Conservation (phyloP, 2,797 vertebrate species). For the Silurus aristotelis region DNA sequence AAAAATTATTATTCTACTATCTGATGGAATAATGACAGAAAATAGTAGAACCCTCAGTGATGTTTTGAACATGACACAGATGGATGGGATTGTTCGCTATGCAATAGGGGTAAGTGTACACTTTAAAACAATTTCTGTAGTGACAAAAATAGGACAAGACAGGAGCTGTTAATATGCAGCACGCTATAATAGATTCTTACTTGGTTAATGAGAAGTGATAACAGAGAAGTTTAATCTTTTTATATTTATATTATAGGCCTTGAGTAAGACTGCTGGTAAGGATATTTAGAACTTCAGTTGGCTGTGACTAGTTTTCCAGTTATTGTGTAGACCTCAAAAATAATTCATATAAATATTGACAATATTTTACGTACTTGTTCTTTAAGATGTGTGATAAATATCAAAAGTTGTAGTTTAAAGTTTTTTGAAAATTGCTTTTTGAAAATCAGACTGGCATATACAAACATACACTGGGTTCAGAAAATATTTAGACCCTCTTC, state of each 20-base stretch:
- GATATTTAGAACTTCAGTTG: not conserved
- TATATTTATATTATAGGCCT: not conserved
- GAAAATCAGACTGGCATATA: not conserved
- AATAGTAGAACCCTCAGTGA: conserved; percentile 63
- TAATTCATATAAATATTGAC: not conserved
- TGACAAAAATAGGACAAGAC: not conserved
- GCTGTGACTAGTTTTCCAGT: not conserved
- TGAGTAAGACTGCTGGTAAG: not conserved
- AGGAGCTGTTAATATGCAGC: not conserved
- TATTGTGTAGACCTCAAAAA: not conserved
- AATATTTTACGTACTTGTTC: not conserved
- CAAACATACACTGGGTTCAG: no score
- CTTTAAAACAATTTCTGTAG: not conserved
- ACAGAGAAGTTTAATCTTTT: not conserved
- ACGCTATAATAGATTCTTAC: not conserved
- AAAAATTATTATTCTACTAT: conserved; percentile 78
- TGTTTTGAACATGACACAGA: conserved; percentile 68
- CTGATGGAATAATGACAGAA: conserved; percentile 73
- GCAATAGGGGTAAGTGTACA: conserved; percentile 74
- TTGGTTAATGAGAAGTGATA: not conserved
- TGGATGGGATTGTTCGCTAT: conserved; percentile 70
- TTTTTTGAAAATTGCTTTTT: not conserved
- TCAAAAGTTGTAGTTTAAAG: not conserved
- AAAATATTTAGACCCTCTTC: no score
- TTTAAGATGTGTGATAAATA: not conserved